A percentile compares a stretch with the other conserved stretches of the same genome.
These are phyloP conservation scores for Papilio helenus DNA, from an alignment of 1,140 invertebrate genomes.

Conservation along the genomic window DNA sequence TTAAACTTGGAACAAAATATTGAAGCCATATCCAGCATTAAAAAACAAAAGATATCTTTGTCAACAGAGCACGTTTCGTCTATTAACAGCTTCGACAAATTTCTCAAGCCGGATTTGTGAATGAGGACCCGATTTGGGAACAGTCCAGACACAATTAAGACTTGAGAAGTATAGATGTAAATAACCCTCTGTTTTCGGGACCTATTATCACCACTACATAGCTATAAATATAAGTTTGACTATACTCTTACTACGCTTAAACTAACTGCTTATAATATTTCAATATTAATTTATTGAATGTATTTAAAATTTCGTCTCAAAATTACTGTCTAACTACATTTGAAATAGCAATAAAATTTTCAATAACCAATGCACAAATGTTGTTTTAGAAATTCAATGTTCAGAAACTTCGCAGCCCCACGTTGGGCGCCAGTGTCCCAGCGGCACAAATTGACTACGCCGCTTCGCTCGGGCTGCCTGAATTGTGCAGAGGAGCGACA, in stretches of 20 bases:
- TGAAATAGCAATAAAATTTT: slow-evolving; percentile 6
- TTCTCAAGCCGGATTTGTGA: slow-evolving; percentile 23
- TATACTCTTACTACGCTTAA: too few relatives aligned
- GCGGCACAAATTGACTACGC: slow-evolving; percentile 71
- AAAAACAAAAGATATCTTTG: background rate
- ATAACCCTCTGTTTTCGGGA: background rate
- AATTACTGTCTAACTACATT: background rate
- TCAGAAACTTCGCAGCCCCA: slow-evolving; percentile 48
- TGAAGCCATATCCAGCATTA: background rate
- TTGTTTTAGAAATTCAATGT: slow-evolving; percentile 24
- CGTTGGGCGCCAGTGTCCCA: slow-evolving; percentile 69
- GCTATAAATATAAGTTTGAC: too few relatives aligned
- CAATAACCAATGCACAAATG: slow-evolving; percentile 25
- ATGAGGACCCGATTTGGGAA: background rate
- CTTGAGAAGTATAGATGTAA: background rate
- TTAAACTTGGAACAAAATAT: background rate
- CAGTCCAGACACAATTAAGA: slow-evolving; percentile 12
- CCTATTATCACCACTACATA: background rate
- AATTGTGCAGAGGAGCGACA: slow-evolving; percentile 57
- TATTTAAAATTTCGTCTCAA: background rate
- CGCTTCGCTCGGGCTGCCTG: slow-evolving; percentile 57
- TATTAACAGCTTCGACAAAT: slow-evolving; percentile 23
- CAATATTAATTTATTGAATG: background rate
- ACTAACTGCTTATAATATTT: too few relatives aligned
- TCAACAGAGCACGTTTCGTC: slow-evolving; percentile 18